Evolutionary conservation across 2,113 vertebrate genomes (phyloP), one percentile per base, ranked within the genome.

Genomic region (Leptocoma aspasia): DNA sequence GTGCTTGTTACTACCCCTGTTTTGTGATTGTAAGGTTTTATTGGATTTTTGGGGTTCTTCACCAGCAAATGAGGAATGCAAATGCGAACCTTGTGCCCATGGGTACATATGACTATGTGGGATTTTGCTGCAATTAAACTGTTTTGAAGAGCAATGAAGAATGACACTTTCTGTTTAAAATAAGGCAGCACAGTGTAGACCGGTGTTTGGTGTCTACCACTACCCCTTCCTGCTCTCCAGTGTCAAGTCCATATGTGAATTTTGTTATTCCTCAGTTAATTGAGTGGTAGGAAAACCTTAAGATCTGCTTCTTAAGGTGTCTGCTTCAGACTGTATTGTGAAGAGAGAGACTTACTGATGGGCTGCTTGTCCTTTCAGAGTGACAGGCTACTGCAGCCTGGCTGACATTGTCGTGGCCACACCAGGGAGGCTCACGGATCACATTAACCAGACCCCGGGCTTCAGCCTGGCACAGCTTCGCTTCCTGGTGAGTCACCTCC

Each of bases 381-480:
- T 96, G 6, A 97, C 97, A 3, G 92, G 88, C 28, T 98, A 97
- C 78, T 94, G 98, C 92, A 99, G 98, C 96, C 91, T 99, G 93
- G 99, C 99, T 15, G 99, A 99, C 95, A 98, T 99, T 3, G 97
- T 99, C 6, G 99, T 99, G 90, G 99, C 99, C 20, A 99, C 99
- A 2, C 99, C 99, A 1, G 99, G 99, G 42, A 98, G 99, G 65
- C 98, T 99, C 85, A 99, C 99, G 1, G 99, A 99, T 95, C 99
- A 99, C 97, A 98, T 99, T 9, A 98, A 97, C 95, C 98, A 99
- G 94, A 99, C 98, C 11, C 93, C 98, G 0, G 98, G 98, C 15
- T 99, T 99, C 42, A 98, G 94, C 94, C 98, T 99, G 54, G 86
- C 97, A 2, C 98, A 99, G 35, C 98, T 99, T 47, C 97, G 99